A percentile compares a stretch with the other conserved stretches of the same genome.
phyloP scores from a whole-genome alignment of 2,888 invertebrate species.

The Eucera pruinosa region DNA sequence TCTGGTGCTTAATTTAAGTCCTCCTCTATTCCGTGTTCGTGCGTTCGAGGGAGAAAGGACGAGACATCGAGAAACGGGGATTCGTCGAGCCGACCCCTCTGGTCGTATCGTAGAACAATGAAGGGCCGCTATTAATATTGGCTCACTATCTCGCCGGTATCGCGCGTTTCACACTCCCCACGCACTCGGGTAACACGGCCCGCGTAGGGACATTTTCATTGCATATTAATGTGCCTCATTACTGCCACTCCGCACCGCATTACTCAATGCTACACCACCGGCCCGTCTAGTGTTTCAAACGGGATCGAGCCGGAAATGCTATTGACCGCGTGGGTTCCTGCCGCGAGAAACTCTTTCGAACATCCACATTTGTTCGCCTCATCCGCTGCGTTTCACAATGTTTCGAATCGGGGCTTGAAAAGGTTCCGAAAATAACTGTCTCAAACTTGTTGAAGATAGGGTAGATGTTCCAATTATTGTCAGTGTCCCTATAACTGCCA shows the following conservation, averaged over 20 bases:
- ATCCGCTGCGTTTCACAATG: no score
- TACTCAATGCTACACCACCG: conserved; percentile 80
- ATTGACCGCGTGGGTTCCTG: conserved; percentile 65
- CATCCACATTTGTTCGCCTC: no score
- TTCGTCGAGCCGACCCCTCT: conserved; percentile 55
- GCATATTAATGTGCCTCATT: conserved; percentile 82
- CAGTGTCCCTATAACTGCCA: no score
- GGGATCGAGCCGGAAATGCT: conserved; percentile 72
- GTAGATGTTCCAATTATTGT: no score
- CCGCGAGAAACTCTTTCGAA: conserved; percentile 29
- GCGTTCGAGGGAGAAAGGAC: not conserved
- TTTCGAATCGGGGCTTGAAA: no score
- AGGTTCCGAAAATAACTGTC: no score
- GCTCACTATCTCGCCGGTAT: conserved; percentile 79
- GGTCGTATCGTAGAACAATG: conserved; percentile 74
- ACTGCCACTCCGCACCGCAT: conserved; percentile 81
- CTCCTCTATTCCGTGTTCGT: conserved; percentile 31
- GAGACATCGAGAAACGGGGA: conserved; percentile 36
- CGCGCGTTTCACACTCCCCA: conserved; percentile 79
- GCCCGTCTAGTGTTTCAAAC: conserved; percentile 80
- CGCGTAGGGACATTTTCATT: conserved; percentile 82
- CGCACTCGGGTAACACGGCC: conserved; percentile 80
- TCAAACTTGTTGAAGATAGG: no score
- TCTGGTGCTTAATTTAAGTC: conserved; percentile 50
- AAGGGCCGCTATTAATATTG: conserved; percentile 80